These are phyloP conservation scores for Actinia tenebrosa DNA, from an alignment of 64 coral and sea anemone genomes.

Conservation along the genomic window DNA sequence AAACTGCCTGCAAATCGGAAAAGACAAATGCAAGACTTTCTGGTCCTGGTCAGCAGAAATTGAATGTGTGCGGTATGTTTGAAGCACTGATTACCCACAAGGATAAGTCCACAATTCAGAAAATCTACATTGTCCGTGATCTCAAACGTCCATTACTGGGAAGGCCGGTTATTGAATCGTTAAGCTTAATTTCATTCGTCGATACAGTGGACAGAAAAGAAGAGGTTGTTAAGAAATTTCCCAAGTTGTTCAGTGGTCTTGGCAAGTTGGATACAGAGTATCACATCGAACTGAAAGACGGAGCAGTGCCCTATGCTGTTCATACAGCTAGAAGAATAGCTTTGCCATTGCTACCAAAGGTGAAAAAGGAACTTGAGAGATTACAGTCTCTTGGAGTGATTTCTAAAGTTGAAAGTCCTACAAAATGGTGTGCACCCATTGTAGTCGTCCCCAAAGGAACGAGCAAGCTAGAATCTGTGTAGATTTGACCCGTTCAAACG, in stretches of 20 bases:
- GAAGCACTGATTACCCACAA: slow-evolving; percentile 13
- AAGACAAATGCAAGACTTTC: slow-evolving; percentile 12
- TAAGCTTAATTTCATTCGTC: slow-evolving; percentile 18
- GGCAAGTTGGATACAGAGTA: slow-evolving; percentile 16
- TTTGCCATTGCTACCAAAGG: slow-evolving; percentile 31
- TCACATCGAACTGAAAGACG: not conserved
- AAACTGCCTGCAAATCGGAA: slow-evolving; percentile 17
- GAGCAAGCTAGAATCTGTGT: slow-evolving; percentile 43
- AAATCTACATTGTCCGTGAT: slow-evolving; percentile 22
- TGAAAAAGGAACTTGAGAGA: slow-evolving; percentile 36
- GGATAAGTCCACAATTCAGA: not conserved
- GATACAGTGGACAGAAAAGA: not conserved
- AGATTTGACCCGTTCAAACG: slow-evolving; percentile 36
- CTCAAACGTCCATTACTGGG: slow-evolving; percentile 27
- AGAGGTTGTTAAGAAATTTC: not conserved
- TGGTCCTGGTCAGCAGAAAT: slow-evolving; percentile 37
- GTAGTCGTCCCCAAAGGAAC: slow-evolving; percentile 23
- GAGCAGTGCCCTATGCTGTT: slow-evolving; percentile 28
- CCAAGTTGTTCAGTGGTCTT: slow-evolving; percentile 32
- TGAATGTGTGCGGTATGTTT: slow-evolving; percentile 20
- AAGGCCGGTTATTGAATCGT: slow-evolving; percentile 27
- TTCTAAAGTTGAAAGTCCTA: slow-evolving; percentile 32
- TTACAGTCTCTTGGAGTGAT: slow-evolving; percentile 33
- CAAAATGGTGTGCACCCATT: slow-evolving; percentile 45
- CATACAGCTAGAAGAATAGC: slow-evolving; percentile 33